These are phyloP conservation scores for Chironomus tentans DNA, from an alignment of 2,888 invertebrate genomes.

Conservation along the genomic window DNA sequence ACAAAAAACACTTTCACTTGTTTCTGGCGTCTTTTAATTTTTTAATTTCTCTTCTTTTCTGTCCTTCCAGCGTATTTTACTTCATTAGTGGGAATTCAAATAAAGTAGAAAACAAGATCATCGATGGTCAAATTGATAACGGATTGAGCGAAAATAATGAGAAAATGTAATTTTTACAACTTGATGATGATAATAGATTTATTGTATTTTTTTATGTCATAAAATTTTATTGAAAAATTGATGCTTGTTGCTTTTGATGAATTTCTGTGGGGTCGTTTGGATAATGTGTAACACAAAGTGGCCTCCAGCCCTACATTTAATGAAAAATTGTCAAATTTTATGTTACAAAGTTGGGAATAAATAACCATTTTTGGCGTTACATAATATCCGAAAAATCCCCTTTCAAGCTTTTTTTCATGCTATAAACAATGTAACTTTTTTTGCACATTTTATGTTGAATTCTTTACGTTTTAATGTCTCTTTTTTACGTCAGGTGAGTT, in stretches of 20 bases:
- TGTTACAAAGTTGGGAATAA: too few relatives aligned
- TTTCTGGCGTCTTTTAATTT: not conserved
- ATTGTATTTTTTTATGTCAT: not conserved
- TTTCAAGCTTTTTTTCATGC: too few relatives aligned
- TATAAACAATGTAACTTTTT: too few relatives aligned
- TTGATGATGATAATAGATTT: not conserved
- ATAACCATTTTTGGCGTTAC: too few relatives aligned
- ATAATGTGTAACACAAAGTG: too few relatives aligned
- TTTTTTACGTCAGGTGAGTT: too few relatives aligned
- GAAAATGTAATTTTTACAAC: not conserved
- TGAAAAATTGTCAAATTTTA: too few relatives aligned
- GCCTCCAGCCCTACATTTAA: too few relatives aligned
- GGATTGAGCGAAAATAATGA: not conserved
- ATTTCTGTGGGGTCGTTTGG: not conserved
- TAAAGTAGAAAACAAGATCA: slow-evolving; percentile 14
- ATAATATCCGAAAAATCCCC: too few relatives aligned
- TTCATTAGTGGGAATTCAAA: slow-evolving; percentile 14
- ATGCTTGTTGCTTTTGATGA: not conserved
- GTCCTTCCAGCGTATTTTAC: slow-evolving; percentile 11
- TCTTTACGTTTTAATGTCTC: too few relatives aligned
- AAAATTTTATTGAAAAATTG: not conserved
- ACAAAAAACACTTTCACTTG: not conserved
- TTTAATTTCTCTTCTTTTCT: not conserved
- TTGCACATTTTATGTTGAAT: too few relatives aligned
- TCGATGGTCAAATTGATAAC: not conserved